Conservation (phyloP, 2,113 vertebrate species). For the Thermophis baileyi region DNA sequence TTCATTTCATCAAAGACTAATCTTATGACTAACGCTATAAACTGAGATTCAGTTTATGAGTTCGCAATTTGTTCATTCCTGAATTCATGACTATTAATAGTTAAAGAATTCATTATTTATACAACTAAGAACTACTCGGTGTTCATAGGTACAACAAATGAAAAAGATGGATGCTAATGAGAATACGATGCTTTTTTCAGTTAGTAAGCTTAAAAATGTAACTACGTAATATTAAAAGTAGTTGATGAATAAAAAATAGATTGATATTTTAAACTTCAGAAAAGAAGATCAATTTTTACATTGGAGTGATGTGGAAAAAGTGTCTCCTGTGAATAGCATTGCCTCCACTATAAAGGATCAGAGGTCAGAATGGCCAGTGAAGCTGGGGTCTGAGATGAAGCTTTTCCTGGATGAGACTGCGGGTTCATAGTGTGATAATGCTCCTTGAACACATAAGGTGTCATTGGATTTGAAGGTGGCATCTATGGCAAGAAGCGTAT, state of each 20-base stretch:
- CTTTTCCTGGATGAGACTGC: neutral
- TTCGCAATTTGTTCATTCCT: neutral
- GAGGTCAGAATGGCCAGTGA: neutral
- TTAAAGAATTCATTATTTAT: neutral
- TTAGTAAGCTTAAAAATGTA: neutral
- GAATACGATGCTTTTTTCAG: neutral
- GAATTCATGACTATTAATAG: neutral
- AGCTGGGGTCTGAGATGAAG: neutral
- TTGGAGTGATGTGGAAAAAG: neutral
- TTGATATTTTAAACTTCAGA: neutral
- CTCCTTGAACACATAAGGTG: neutral
- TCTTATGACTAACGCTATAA: neutral
- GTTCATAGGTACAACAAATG: neutral
- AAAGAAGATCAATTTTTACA: neutral
- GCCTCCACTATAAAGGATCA: neutral
- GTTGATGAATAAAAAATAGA: neutral
- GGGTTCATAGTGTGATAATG: neutral
- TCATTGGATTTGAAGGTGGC: neutral
- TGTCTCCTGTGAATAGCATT: neutral
- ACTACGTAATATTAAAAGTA: neutral
- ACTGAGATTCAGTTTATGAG: neutral
- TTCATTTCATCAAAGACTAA: neutral
- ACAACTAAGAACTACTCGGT: neutral
- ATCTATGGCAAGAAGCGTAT: neutral
- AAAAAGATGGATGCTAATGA: neutral